Percentiles rank a stretch among this genome's conserved stretches.
Conservation (phyloP, 2,797 vertebrate genomes). For the Enteromius afrohamiltoni region DNA sequence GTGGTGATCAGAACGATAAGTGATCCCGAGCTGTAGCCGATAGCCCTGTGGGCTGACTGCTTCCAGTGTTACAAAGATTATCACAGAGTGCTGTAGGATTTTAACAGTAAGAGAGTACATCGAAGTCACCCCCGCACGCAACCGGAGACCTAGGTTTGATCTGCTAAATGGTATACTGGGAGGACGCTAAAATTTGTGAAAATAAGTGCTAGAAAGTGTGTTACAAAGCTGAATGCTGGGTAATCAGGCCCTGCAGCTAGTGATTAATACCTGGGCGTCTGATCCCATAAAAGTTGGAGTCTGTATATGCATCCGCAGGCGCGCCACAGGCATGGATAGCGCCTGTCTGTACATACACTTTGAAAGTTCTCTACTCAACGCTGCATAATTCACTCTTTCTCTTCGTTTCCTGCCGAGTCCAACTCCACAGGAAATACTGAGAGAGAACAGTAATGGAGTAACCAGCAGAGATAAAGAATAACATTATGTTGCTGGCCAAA, state of each 20-base stretch:
- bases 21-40: not conserved
- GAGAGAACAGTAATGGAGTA: conserved; percentile 48
- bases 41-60: not conserved
- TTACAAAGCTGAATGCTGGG: conserved; percentile 62
- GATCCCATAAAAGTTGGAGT: conserved; percentile 24
- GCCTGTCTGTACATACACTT: conserved; percentile 31
- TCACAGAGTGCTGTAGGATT: conserved; percentile 8
- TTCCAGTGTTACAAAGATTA: conserved; percentile 25
- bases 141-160: conserved; percentile 25
- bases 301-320: conserved; percentile 67
- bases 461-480: conserved; percentile 59
- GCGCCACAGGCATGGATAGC: conserved; percentile 63
- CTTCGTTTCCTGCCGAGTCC: conserved; percentile 65
- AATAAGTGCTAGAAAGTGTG: conserved; percentile 21
- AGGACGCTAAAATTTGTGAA: conserved; percentile 29
- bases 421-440: conserved; percentile 45
- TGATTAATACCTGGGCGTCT: conserved; percentile 72
- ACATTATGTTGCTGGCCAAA: conserved; percentile 55
- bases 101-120: not conserved
- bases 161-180: conserved; percentile 14
- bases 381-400: conserved; percentile 56
- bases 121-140: not conserved
- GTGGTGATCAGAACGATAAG: conserved; percentile 14
- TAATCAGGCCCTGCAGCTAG: conserved; percentile 76
- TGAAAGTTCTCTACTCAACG: conserved; percentile 56